A percentile compares a stretch with the other conserved stretches of the same genome.
These are phyloP conservation scores for Drosophila navojoa DNA, from an alignment of 1,140 invertebrate species.

Conservation along the genomic window DNA sequence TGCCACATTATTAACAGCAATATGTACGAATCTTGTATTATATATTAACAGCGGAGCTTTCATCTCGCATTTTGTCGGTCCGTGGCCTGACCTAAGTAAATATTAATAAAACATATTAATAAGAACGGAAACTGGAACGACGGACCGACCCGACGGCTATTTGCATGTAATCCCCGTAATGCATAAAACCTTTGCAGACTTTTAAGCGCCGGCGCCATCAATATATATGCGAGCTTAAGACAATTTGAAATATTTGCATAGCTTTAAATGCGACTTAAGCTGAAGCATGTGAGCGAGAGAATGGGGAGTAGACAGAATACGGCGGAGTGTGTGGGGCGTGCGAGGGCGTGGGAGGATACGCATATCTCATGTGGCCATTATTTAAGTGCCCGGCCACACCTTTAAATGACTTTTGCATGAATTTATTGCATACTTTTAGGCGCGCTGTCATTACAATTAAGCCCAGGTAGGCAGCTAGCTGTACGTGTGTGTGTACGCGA, in stretches of 20 bases:
- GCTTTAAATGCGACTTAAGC: slow-evolving; percentile 46
- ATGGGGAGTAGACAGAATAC: background rate
- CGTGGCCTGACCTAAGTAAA: slow-evolving; percentile 78
- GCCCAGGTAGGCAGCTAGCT: slow-evolving; percentile 17
- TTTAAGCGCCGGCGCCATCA: slow-evolving; percentile 13
- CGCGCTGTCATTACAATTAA: slow-evolving; percentile 79
- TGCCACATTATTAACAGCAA: slow-evolving; percentile 34
- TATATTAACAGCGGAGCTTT: slow-evolving; percentile 66
- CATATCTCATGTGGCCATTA: slow-evolving; percentile 51
- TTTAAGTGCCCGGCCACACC: slow-evolving; percentile 46
- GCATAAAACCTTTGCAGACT: slow-evolving; percentile 47
- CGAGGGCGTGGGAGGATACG: slow-evolving; percentile 6
- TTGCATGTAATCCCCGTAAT: slow-evolving; percentile 80
- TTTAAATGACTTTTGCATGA: slow-evolving; percentile 56
- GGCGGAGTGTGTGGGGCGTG: background rate
- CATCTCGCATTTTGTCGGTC: slow-evolving; percentile 46
- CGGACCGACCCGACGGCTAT: slow-evolving; percentile 56
- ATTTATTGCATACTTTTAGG: slow-evolving; percentile 79
- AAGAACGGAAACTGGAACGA: slow-evolving; percentile 56
- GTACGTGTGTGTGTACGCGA: slow-evolving; percentile 4
- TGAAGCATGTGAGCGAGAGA: slow-evolving; percentile 3
- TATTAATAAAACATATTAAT: slow-evolving; percentile 84
- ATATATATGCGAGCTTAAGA: slow-evolving; percentile 42
- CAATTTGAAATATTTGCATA: slow-evolving; percentile 67
- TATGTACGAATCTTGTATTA: slow-evolving; percentile 14